A percentile compares a stretch with the other conserved stretches of the same genome.
These are phyloP conservation scores for Notodonta dromedarius DNA, from an alignment of 2,888 invertebrate genomes.

Conservation along the genomic window DNA sequence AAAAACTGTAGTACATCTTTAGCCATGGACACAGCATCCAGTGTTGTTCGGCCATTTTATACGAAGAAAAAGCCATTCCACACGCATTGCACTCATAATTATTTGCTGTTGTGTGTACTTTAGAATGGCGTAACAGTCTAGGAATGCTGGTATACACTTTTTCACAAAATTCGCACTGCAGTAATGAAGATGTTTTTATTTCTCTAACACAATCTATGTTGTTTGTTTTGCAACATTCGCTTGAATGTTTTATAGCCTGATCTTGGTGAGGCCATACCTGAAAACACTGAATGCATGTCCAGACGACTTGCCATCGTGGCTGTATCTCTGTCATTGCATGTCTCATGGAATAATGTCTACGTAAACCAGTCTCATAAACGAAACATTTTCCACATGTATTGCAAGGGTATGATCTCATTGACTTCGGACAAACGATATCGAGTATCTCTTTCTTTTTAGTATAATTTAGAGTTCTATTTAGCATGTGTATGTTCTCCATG, in stretches of 20 bases:
- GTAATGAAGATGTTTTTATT: conserved; percentile 73
- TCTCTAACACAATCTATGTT: conserved; percentile 61
- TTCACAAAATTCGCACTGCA: conserved; percentile 80
- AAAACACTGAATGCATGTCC: conserved; percentile 78
- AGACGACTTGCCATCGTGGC: conserved; percentile 76
- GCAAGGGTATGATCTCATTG: conserved; percentile 67
- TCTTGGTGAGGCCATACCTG: conserved; percentile 78
- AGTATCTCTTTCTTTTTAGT: conserved; percentile 75
- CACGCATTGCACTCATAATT: conserved; percentile 87
- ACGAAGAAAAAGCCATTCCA: conserved; percentile 63
- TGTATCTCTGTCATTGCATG: conserved; percentile 62
- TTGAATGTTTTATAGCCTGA: conserved; percentile 65
- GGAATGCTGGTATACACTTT: conserved; percentile 78
- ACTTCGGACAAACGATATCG: conserved; percentile 62
- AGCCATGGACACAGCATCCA: conserved; percentile 74
- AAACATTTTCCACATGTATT: conserved; percentile 76
- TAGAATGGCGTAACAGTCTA: conserved; percentile 69
- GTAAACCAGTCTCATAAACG: conserved; percentile 75
- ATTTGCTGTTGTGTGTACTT: conserved; percentile 85
- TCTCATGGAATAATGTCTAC: conserved; percentile 68
- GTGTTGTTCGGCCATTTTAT: conserved; percentile 71
- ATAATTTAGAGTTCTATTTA: conserved; percentile 74
- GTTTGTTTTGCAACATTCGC: conserved; percentile 61
- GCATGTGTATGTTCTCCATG: conserved; percentile 77
- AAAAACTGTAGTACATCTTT: conserved; percentile 66